Evolutionary conservation across 2,888 invertebrate species (phyloP).

Genomic region (Atrina japonica): DNA sequence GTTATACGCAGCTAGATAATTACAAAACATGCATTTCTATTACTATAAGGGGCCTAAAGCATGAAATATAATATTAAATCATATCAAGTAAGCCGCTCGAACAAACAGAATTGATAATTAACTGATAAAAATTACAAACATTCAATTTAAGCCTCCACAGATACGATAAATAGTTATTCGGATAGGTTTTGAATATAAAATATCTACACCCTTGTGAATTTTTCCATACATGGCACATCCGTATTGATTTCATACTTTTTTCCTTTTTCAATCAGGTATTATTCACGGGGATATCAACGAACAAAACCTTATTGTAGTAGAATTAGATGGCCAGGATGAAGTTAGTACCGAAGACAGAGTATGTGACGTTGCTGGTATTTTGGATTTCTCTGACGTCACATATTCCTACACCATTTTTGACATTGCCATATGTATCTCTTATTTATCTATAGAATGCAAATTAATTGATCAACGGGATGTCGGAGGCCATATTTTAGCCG

Average conservation of each 20-base stretch:
- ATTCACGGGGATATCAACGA: conserved; percentile 97
- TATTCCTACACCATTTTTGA: conserved; percentile 89
- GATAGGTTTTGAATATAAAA: no score
- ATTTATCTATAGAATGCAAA: conserved; percentile 88
- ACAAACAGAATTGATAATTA: no score
- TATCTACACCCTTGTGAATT: background rate
- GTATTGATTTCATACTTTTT: background rate
- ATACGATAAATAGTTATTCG: no score
- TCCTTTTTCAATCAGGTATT: conserved; percentile 79
- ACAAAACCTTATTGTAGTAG: conserved; percentile 88
- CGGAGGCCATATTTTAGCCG: conserved; percentile 86
- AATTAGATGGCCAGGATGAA: conserved; percentile 74
- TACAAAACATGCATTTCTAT: no score
- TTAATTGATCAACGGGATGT: conserved; percentile 81
- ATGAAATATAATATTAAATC: no score
- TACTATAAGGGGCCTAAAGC: no score
- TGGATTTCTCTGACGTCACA: conserved; percentile 93
- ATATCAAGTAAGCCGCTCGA: no score
- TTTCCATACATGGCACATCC: background rate
- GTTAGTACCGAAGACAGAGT: conserved; percentile 73
- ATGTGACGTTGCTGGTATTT: conserved; percentile 86
- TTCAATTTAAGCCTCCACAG: no score
- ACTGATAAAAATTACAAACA: no score
- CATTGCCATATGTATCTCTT: conserved; percentile 89
- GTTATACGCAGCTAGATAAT: no score